phyloP scores from a whole-genome alignment of 2,113 vertebrate species.

The Mesocricetus auratus region DNA sequence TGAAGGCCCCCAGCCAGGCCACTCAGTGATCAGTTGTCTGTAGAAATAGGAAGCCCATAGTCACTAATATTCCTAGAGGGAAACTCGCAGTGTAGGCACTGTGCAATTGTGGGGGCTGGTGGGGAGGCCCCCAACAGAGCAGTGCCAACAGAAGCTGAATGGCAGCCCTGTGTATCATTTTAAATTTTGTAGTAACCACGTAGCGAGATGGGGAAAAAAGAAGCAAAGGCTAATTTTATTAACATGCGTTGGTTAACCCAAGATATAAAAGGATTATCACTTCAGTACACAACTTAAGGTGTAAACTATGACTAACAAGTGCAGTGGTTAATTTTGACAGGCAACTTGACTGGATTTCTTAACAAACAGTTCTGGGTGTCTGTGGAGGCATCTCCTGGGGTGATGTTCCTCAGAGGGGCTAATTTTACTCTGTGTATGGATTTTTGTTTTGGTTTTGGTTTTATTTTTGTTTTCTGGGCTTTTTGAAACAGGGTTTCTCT shows the following conservation, averaged over 20 bases:
- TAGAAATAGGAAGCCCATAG: neutral
- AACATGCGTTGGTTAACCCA: slow-evolving; percentile 40
- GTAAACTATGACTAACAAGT: neutral
- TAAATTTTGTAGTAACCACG: too few relatives aligned
- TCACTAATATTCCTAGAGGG: neutral
- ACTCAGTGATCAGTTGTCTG: neutral
- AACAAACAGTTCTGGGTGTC: neutral
- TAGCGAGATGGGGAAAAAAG: neutral
- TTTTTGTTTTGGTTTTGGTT: too few relatives aligned
- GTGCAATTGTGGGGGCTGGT: neutral
- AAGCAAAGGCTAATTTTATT: neutral
- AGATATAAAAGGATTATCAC: neutral
- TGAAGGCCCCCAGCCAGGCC: neutral
- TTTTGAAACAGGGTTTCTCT: too few relatives aligned
- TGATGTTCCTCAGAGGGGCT: neutral
- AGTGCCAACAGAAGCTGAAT: neutral
- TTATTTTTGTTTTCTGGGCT: too few relatives aligned
- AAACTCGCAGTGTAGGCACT: neutral
- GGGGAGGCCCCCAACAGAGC: neutral
- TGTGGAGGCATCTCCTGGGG: neutral
- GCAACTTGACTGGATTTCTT: neutral
- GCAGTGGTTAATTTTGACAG: neutral
- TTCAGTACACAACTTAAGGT: neutral
- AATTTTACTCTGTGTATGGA: neutral
- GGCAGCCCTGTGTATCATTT: neutral